Conservation (phyloP, 2,888 invertebrate species). For the Pasiphila rectangulata region DNA sequence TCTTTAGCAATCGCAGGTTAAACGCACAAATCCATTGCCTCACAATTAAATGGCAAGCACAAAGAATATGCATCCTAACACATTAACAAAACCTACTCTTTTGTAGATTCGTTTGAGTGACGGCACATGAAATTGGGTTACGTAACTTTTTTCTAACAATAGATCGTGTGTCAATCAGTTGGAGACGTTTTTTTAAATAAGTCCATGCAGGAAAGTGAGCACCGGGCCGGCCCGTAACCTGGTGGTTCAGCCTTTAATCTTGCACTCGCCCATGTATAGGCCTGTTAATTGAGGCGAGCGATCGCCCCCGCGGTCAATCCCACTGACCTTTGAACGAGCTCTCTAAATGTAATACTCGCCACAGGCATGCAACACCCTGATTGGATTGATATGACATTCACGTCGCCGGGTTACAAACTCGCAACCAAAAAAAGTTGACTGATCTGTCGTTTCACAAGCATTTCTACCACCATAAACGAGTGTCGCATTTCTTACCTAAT, state of each 20-base stretch:
- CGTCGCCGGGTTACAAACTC: constrained; percentile 31
- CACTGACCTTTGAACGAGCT: constrained; percentile 44
- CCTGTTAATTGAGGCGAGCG: constrained; percentile 57
- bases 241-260: constrained; percentile 37
- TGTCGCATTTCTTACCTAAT: constrained; percentile 40
- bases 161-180: constrained; percentile 66
- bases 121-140: constrained; percentile 69
- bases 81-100: constrained; percentile 69
- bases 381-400: constrained; percentile 42
- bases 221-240: constrained; percentile 53
- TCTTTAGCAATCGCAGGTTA: constrained; percentile 55
- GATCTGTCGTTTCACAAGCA: constrained; percentile 32
- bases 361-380: constrained; percentile 38
- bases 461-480: constrained; percentile 26
- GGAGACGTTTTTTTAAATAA: constrained; percentile 78
- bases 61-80: constrained; percentile 75
- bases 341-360: constrained; percentile 33
- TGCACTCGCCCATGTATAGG: constrained; percentile 43
- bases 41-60: constrained; percentile 76
- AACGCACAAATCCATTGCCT: constrained; percentile 64
- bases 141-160: constrained; percentile 70
- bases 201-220: constrained; percentile 74
- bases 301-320: constrained; percentile 47
- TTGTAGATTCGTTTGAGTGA: constrained; percentile 68
- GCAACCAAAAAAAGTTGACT: constrained; percentile 33